Evolutionary conservation across 2,113 vertebrate species (phyloP), one percentile per base, ranked within the genome.

Genomic region (Pseudopodoces humilis): DNA sequence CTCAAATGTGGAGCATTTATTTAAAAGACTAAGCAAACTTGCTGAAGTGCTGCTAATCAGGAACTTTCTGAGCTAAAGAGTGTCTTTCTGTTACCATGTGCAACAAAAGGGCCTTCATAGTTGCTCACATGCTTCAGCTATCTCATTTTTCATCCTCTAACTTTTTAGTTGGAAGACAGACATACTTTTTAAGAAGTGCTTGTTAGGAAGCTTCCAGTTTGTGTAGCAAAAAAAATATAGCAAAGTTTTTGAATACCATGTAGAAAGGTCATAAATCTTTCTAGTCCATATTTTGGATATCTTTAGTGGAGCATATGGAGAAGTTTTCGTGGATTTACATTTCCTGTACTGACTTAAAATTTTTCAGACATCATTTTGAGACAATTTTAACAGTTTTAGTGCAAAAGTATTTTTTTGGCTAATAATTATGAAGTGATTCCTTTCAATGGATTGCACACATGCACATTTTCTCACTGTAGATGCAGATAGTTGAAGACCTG

Each of bases 401-500:
- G 19, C 3, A 2, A 25, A 67, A 56, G 8, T 37, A 4, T 56
- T 14, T 69, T 69, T 64, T 27, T 37, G 0, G 1, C 35, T 37
- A 53, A 23, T 17, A 28, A 7, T 59, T 69, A 3, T 1, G 20
- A 80, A 72, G 10, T 23, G 37, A 41, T 87, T 55, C 6, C 41
- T 43, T 71, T 22, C 10, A n/a, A 0, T 28, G 56, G 35, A 22
- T 65, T 77, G 41, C 41, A 60, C 30, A 16, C 7, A 2, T 71
- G 30, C 63, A 13, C 23, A 3, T 83, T 22, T 55, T 75, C 79
- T 63, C 27, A 11, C 43, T 75, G 83, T 88, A 99, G 99, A 98
- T 98, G 97, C 98, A 98, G 83, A 98, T 99, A 92, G 98, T 98
- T 46, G 98, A 99, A 97, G 98, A 99, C 69, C 97, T 99, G 80